Evolutionary conservation across 53 echinoderm and acorn worm species (phyloP), one percentile per base, ranked within the genome.

Genomic region (Actinopyga echinites): DNA sequence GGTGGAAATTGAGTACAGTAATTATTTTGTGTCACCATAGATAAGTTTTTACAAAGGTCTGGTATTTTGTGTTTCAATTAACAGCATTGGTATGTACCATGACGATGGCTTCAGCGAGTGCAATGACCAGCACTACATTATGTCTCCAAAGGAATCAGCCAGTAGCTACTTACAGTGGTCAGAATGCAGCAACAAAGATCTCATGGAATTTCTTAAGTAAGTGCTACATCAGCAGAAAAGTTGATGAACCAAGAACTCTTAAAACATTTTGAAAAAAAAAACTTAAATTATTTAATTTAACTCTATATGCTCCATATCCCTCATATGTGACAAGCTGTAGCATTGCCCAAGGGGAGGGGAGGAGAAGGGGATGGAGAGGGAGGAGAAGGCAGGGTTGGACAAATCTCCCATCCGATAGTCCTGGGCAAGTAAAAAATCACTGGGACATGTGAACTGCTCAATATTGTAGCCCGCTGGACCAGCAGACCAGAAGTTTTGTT

Each of bases 1-100:
- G n/a, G n/a, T n/a, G n/a, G n/a, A n/a, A n/a, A n/a, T n/a, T n/a
- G n/a, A n/a, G n/a, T n/a, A n/a, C n/a, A n/a, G n/a, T n/a, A n/a
- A n/a, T n/a, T n/a, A n/a, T n/a, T n/a, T n/a, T n/a, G n/a, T n/a
- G n/a, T n/a, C n/a, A n/a, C n/a, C n/a, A n/a, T n/a, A n/a, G n/a
- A n/a, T n/a, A n/a, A n/a, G n/a, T 49, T 29, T 10, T 31, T 1
- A 62, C 21, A 24, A 24, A 62, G 17, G n/a, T 31, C 0, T 62
- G 63, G 5, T 10, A 15, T 15, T 52, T 24, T 67, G 10, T 68
- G 2, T 59, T 74, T 66, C 57, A 66, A 9, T 32, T 69, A 0
- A 80, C 81, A 90, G 95, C 56, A 69, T 95, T 37, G 95, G 95
- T 56, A 91, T 95, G 89, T 89, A 89, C 65, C 95, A 95, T 79